Conservation (phyloP, 2,888 invertebrate genomes). For the Lysandra bellargus region DNA sequence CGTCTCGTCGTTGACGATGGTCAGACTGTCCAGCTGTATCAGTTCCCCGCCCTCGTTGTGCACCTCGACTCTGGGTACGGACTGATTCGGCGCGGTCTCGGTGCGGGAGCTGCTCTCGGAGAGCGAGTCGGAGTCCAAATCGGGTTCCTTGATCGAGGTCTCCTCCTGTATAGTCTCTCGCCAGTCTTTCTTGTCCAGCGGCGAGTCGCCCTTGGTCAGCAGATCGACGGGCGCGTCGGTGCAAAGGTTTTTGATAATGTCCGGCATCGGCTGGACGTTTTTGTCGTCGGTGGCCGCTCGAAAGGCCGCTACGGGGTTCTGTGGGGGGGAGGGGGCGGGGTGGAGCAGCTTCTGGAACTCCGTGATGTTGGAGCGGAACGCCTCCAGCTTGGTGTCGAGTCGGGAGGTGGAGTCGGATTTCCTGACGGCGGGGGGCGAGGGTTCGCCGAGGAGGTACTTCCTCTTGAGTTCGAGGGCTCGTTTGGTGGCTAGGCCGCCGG, state of each 20-base stretch:
- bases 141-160: constrained; percentile 51
- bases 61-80: constrained; percentile 86
- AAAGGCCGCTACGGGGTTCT: constrained; percentile 55
- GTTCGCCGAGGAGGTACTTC: constrained; percentile 89
- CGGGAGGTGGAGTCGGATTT: constrained; percentile 92
- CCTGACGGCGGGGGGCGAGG: constrained; percentile 85
- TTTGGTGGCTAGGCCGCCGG: constrained; percentile 93
- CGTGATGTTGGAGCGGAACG: constrained; percentile 91
- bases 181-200: constrained; percentile 57
- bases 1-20: constrained; percentile 63
- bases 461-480: constrained; percentile 92
- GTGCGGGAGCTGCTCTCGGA: constrained; percentile 68
- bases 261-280: constrained; percentile 80
- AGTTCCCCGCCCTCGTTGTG: constrained; percentile 86
- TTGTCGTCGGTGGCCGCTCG: constrained; percentile 62
- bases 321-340: constrained; percentile 81
- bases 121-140: constrained; percentile 80
- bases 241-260: constrained; percentile 77
- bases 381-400: constrained; percentile 91
- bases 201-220: constrained; percentile 60
- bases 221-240: constrained; percentile 66
- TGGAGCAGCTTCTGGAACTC: constrained; percentile 93
- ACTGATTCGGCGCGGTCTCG: constrained; percentile 63
- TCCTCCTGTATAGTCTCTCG: constrained; percentile 73
- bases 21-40: constrained; percentile 82